Evolutionary conservation across 2,888 invertebrate species (phyloP).

Genomic region (Netelia fuscicornis): DNA sequence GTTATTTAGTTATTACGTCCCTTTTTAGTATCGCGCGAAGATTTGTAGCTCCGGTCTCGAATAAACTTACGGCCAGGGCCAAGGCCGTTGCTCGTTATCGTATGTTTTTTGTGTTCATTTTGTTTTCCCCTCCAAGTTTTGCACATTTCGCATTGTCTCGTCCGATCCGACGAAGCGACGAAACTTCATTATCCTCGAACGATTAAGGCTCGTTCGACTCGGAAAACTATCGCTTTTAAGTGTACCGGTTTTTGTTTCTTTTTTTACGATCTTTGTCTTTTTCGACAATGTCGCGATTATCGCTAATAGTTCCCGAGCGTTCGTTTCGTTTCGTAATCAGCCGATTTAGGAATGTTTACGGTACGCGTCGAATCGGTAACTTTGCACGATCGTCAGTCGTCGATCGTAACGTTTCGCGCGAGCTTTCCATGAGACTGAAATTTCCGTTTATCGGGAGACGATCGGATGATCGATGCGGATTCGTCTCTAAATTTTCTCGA

Average conservation of each 20-base stretch:
- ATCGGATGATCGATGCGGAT: conserved; percentile 9
- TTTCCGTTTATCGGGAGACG: conserved; percentile 1
- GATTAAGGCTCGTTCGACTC: neutral
- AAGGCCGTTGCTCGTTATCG: conserved; percentile 25
- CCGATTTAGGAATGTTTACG: neutral
- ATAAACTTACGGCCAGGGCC: conserved; percentile 34
- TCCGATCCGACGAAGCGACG: neutral
- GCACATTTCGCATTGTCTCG: neutral
- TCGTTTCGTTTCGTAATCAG: neutral
- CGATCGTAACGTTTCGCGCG: neutral
- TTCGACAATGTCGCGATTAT: conserved; percentile 13
- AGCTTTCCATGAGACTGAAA: conserved; percentile 23
- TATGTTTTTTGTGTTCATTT: conserved; percentile 7
- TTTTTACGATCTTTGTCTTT: no score
- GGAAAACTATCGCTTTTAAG: neutral
- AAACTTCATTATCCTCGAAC: conserved; percentile 12
- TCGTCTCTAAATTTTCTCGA: conserved; percentile 11
- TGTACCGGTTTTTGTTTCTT: neutral
- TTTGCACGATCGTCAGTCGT: neutral
- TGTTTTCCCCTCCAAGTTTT: neutral
- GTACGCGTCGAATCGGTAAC: neutral
- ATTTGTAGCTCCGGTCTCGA: conserved; percentile 16
- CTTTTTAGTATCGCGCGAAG: conserved; percentile 1
- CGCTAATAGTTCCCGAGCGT: neutral
- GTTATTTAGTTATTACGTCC: conserved; percentile 17